Evolutionary conservation across 2,797 vertebrate species (phyloP).

Genomic region (Gambusia yucatana): DNA sequence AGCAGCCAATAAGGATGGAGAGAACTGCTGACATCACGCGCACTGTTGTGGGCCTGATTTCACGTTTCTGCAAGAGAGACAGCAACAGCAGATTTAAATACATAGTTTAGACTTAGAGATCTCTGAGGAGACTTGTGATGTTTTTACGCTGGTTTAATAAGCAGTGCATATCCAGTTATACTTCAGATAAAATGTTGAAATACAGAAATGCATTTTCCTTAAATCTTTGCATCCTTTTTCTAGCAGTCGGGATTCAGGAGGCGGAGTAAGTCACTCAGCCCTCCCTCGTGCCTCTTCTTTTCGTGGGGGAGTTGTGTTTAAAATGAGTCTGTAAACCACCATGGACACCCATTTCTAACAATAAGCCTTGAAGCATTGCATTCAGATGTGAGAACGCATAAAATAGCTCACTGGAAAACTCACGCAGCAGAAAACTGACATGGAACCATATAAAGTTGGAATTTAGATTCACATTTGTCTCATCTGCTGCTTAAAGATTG

Average conservation of each 20-base stretch:
- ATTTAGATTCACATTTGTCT: background rate
- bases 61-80: slow-evolving; percentile 79
- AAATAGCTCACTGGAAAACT: background rate
- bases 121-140: background rate
- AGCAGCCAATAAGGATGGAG: slow-evolving; percentile 90
- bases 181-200: background rate
- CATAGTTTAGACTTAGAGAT: background rate
- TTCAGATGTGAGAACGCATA: background rate
- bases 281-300: background rate
- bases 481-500: background rate
- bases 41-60: slow-evolving; percentile 86
- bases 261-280: background rate
- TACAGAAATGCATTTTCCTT: background rate
- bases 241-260: background rate
- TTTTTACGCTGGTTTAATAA: background rate
- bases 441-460: background rate
- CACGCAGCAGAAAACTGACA: background rate
- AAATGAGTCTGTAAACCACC: background rate
- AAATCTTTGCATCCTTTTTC: background rate
- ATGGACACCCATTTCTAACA: background rate
- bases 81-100: slow-evolving; percentile 3
- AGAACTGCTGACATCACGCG: slow-evolving; percentile 88
- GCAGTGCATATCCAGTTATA: background rate
- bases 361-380: background rate
- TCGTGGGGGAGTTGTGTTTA: background rate